Base-by-base conservation (phyloP, 2,888 invertebrate genomes). In the Hesperia comma region DNA sequence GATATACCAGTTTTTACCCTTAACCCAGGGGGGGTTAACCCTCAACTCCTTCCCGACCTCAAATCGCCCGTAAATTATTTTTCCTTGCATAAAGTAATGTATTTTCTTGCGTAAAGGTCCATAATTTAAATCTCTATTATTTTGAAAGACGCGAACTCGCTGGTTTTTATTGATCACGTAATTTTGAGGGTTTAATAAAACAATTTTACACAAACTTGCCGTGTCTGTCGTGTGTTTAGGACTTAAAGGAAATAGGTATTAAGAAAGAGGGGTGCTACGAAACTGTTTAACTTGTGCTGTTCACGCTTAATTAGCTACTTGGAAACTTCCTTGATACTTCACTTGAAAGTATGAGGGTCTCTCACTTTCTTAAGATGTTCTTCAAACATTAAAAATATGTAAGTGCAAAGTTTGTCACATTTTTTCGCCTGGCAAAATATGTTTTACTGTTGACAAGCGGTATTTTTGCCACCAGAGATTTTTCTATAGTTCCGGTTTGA, bases 241-340 rank as follows among this genome's bases (percentile, higher is more conserved):
- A 46, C 43, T 62, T 43, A 43, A 26, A 76, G 80, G 79, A 81
- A 79, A 74, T 69, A 70, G 70, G 79, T 81, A 80, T 81, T 80
- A 81, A 77, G 75, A 73, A 75, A 77, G 77, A 74, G 74, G 76
- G 53, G 53, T 19, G 8, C 32, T 43, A 14, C 62, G 70, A 72
- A 79, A 79, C 80, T 76, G 77, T 78, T 79, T 77, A 78, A 77
- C 80, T 75, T 78, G 75, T 74, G 69, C 74, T 71, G 77, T 76
- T 77, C 77, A 76, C 62, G 54, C 17, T 62, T 62, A 62, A 53
- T 40, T 43, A 33, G 33, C 40, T 53, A 60, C 51, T 61, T n/a
- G 37, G 53, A 37, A 40, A 46, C 46, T 58, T 61, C 46, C 61
- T 51, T 10, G 53, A 51, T 26, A 40, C 53, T 61, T 21, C 17